phyloP scores from a whole-genome alignment of 2,113 vertebrate genomes.

The Hippocampus mohnikei region DNA sequence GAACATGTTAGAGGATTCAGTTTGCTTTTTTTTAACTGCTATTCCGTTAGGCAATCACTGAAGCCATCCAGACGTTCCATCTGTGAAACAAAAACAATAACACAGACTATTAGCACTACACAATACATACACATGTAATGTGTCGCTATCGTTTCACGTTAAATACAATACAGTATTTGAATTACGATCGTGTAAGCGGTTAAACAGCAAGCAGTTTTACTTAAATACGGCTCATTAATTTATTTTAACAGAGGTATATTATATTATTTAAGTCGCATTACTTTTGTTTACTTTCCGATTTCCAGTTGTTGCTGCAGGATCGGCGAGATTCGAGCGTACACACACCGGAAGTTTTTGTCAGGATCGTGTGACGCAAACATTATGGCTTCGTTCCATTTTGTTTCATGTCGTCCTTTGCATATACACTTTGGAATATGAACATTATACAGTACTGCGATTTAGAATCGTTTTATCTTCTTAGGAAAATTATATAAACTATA shows the following conservation, averaged over 20 bases:
- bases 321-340: background rate
- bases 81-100: background rate
- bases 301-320: background rate
- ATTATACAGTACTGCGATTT: too few species aligned
- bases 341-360: background rate
- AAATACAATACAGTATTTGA: background rate
- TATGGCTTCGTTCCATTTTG: background rate
- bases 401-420: background rate
- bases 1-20: constrained; percentile 20
- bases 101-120: background rate
- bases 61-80: constrained; percentile 8
- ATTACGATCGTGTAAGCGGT: background rate
- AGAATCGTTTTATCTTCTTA: background rate
- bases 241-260: background rate
- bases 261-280: background rate
- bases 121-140: background rate
- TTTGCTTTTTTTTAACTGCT: background rate
- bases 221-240: background rate
- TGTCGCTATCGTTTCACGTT: background rate
- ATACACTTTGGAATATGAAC: background rate
- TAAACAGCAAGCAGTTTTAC: background rate
- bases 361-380: background rate
- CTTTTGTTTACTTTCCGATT: background rate
- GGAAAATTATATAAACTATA: background rate
- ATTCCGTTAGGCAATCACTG: background rate